Conservation (phyloP, 2,113 vertebrate genomes). For the Pelobates fuscus region DNA sequence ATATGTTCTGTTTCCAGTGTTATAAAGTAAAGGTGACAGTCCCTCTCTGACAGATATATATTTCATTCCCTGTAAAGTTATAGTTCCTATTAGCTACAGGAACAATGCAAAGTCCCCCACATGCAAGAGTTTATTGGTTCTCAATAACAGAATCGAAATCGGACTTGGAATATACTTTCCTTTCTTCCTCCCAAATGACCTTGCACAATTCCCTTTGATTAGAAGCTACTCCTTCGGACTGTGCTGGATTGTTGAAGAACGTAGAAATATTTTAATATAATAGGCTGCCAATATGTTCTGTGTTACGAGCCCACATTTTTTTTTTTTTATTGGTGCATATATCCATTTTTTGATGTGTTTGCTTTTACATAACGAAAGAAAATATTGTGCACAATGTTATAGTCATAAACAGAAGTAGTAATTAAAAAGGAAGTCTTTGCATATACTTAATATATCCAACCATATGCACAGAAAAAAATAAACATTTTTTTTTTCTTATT, state of each 20-base stretch:
- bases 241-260: conserved; percentile 4
- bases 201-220: conserved; percentile 29
- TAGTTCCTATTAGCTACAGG: conserved; percentile 35
- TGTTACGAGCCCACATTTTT: neutral
- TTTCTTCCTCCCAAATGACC: conserved; percentile 29
- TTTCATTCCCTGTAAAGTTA: conserved; percentile 41
- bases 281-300: neutral
- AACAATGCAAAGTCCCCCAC: conserved; percentile 28
- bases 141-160: conserved; percentile 13
- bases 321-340: neutral
- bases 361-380: too few species aligned
- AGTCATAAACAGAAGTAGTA: too few species aligned
- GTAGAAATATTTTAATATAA: conserved; percentile 39
- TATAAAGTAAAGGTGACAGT: conserved; percentile 26
- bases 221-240: conserved; percentile 46
- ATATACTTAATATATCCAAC: too few species aligned
- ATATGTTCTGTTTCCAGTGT: neutral
- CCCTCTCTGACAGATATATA: conserved; percentile 12
- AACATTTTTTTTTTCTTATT: too few species aligned
- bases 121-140: conserved; percentile 35
- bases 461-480: too few species aligned
- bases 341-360: neutral
- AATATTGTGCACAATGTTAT: too few species aligned
- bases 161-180: conserved; percentile 29
- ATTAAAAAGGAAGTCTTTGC: too few species aligned